These are phyloP conservation scores for Anguilla japonica DNA, from an alignment of 2,113 vertebrate genomes.

Conservation along the genomic window DNA sequence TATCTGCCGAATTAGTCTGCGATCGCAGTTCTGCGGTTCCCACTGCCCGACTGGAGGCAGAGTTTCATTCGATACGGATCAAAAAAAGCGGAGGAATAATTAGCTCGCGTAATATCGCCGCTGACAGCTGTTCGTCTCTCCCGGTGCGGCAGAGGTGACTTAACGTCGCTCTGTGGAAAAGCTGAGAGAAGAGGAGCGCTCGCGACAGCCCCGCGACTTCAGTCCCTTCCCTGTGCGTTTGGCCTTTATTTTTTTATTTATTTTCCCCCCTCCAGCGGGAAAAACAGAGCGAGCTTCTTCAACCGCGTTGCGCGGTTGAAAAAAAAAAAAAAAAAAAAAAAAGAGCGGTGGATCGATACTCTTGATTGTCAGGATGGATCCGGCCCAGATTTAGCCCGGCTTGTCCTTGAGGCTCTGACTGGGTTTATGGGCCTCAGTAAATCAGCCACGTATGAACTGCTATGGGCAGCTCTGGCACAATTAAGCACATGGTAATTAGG, in stretches of 20 bases:
- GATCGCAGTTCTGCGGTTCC: background rate
- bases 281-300: background rate
- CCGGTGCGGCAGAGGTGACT: background rate
- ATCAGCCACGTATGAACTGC: background rate
- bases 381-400: background rate
- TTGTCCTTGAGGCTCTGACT: slow-evolving; percentile 24
- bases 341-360: background rate
- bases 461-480: background rate
- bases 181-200: background rate
- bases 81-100: background rate
- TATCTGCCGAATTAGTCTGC: background rate
- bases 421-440: slow-evolving; percentile 14
- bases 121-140: background rate
- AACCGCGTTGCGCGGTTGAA: background rate
- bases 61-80: background rate
- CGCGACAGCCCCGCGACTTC: background rate
- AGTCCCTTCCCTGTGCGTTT: background rate
- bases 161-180: background rate
- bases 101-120: background rate
- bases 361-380: slow-evolving; percentile 11
- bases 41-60: background rate
- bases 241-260: background rate
- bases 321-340: background rate
- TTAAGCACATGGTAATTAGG: slow-evolving; percentile 12
- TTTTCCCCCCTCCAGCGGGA: too few relatives aligned